A percentile compares a stretch with the other conserved stretches of the same genome.
phyloP scores from a whole-genome alignment of 1,140 invertebrate genomes.

The Protaetia brevitarsis region DNA sequence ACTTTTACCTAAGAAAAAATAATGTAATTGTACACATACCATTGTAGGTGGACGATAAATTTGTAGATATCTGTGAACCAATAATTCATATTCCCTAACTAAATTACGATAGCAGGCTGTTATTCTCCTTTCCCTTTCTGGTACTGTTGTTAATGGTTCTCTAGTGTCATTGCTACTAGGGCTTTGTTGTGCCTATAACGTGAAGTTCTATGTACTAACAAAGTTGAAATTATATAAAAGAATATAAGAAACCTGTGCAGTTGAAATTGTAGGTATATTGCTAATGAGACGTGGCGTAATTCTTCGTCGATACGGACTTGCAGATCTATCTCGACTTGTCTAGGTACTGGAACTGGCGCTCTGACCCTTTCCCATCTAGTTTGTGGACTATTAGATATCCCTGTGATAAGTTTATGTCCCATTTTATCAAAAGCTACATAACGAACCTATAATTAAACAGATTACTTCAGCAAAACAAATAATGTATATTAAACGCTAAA shows the following conservation, averaged over 20 bases:
- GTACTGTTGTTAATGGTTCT: conserved; percentile 35
- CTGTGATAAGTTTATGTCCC: conserved; percentile 81
- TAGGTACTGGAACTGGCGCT: conserved; percentile 38
- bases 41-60: conserved; percentile 50
- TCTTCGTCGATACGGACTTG: conserved; percentile 39
- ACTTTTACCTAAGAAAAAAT: neutral
- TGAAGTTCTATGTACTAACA: no score
- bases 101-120: conserved; percentile 51
- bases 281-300: conserved; percentile 36
- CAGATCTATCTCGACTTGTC: conserved; percentile 37
- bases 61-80: conserved; percentile 53
- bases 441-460: conserved; percentile 48
- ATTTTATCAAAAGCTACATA: conserved; percentile 82
- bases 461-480: conserved; percentile 20
- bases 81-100: conserved; percentile 52
- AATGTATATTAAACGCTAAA: conserved; percentile 52
- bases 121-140: conserved; percentile 48
- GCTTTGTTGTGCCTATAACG: neutral
- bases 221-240: neutral
- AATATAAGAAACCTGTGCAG: neutral
- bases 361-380: conserved; percentile 55
- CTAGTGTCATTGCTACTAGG: neutral
- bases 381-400: conserved; percentile 67
- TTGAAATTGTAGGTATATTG: neutral
- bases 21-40: conserved; percentile 35